Evolutionary conservation across 1,140 invertebrate species (phyloP).

Genomic region (Callitettix versicolor): DNA sequence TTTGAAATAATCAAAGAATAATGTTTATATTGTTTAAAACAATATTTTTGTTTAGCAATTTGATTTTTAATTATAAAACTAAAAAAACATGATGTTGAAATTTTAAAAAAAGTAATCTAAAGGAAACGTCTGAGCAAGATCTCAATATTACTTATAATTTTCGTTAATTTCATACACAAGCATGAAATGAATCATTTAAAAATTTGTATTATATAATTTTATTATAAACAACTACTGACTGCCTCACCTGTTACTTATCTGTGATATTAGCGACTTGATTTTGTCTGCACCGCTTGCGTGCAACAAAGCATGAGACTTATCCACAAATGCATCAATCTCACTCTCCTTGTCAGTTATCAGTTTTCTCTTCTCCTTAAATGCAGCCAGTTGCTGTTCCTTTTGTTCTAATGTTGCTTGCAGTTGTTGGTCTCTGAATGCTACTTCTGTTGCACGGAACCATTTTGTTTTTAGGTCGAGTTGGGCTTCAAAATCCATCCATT

Average conservation of each 20-base stretch:
- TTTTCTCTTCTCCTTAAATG: constrained; percentile 61
- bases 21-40: no score
- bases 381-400: constrained; percentile 63
- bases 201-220: no score
- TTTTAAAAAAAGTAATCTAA: no score
- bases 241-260: constrained; percentile 68
- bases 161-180: no score
- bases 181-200: no score
- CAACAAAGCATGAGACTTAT: constrained; percentile 76
- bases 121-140: no score
- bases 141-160: no score
- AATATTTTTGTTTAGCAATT: no score
- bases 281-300: constrained; percentile 74
- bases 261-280: constrained; percentile 77
- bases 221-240: no score
- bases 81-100: no score
- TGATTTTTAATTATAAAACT: no score
- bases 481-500: constrained; percentile 82
- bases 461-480: constrained; percentile 64
- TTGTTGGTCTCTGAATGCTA: constrained; percentile 72
- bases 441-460: constrained; percentile 78
- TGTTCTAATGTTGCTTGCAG: constrained; percentile 68
- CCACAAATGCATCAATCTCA: constrained; percentile 78
- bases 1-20: no score
- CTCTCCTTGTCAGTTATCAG: constrained; percentile 63